phyloP scores from a whole-genome alignment of 2,113 vertebrate species.

The Acrocephalus arundinaceus region DNA sequence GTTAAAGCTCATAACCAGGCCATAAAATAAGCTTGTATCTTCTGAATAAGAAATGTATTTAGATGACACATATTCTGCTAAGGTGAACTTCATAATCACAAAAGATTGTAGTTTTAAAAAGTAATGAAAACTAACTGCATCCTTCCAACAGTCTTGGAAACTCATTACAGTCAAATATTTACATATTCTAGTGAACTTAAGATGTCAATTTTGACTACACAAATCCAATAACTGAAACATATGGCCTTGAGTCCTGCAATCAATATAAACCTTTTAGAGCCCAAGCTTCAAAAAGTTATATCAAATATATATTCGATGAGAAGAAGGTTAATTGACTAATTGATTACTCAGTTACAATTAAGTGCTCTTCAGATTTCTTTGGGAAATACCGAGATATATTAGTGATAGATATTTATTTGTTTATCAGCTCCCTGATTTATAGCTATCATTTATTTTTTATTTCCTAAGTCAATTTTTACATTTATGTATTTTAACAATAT shows the following conservation, averaged over 20 bases:
- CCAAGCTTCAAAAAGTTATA: slow-evolving; percentile 74
- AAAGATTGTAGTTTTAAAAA: slow-evolving; percentile 8
- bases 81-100: not conserved
- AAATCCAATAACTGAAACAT: slow-evolving; percentile 73
- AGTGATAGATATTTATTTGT: slow-evolving; percentile 72
- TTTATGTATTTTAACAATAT: slow-evolving; percentile 60
- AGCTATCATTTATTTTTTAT: slow-evolving; percentile 58
- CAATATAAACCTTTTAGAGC: slow-evolving; percentile 77
- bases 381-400: slow-evolving; percentile 66
- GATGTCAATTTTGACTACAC: slow-evolving; percentile 63
- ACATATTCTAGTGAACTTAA: slow-evolving; percentile 55
- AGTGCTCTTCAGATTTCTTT: slow-evolving; percentile 74
- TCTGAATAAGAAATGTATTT: not conserved
- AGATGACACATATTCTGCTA: not conserved
- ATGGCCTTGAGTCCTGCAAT: slow-evolving; percentile 73
- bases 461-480: slow-evolving; percentile 60
- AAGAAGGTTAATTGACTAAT: slow-evolving; percentile 80
- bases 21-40: not conserved
- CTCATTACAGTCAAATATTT: slow-evolving; percentile 64
- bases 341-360: slow-evolving; percentile 78
- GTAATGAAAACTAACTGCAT: slow-evolving; percentile 41
- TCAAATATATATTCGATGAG: slow-evolving; percentile 78
- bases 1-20: not conserved
- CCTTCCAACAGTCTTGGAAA: not conserved
- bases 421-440: slow-evolving; percentile 67